A percentile compares a stretch with the other conserved stretches of the same genome.
Conservation (phyloP, 92 coral and sea anemone species). For the Epizoanthus stellaris region DNA sequence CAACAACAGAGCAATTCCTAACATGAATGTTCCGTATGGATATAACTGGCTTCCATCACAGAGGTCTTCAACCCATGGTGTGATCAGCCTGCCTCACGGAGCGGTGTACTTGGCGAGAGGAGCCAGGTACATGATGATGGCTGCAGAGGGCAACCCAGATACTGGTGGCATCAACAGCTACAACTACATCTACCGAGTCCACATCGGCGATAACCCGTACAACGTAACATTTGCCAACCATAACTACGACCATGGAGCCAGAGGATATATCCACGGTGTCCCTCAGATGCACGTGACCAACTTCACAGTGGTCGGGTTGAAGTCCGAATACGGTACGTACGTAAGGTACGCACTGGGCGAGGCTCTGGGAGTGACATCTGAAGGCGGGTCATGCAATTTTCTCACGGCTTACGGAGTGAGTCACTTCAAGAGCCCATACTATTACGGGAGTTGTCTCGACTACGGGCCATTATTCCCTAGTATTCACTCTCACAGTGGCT, state of each 20-base stretch:
- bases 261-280: neutral
- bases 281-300: slow-evolving; percentile 44
- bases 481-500: slow-evolving; percentile 37
- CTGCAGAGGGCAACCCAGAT: slow-evolving; percentile 40
- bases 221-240: slow-evolving; percentile 41
- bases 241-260: slow-evolving; percentile 42
- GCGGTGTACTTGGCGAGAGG: slow-evolving; percentile 41
- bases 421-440: slow-evolving; percentile 27
- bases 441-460: slow-evolving; percentile 16
- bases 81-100: slow-evolving; percentile 34
- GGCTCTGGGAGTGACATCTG: slow-evolving; percentile 48
- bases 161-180: slow-evolving; percentile 51
- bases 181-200: slow-evolving; percentile 30
- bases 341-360: slow-evolving; percentile 40
- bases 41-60: slow-evolving; percentile 46
- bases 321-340: slow-evolving; percentile 24
- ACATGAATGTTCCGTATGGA: slow-evolving; percentile 52
- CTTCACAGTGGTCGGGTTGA: slow-evolving; percentile 46
- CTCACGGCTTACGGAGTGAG: slow-evolving; percentile 42
- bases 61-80: slow-evolving; percentile 37
- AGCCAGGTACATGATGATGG: slow-evolving; percentile 53
- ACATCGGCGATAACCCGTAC: slow-evolving; percentile 30
- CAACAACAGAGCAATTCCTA: slow-evolving; percentile 37
- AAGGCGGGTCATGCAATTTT: slow-evolving; percentile 27
- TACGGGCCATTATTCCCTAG: slow-evolving; percentile 49